phyloP scores from a whole-genome alignment of 2,113 vertebrate species.

The Rallus limicola region DNA sequence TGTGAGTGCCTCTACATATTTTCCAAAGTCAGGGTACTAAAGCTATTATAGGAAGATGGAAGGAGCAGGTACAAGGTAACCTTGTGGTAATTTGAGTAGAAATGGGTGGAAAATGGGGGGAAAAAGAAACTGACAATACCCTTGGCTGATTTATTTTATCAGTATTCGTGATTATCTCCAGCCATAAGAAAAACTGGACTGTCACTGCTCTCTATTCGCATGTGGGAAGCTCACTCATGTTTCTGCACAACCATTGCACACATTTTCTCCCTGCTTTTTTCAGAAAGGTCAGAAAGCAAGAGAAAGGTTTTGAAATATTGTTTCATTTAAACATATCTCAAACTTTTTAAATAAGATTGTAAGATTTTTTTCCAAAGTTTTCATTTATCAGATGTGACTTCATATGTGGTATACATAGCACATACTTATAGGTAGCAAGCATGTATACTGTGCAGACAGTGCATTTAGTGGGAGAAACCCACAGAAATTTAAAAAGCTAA shows the following conservation, averaged over 20 bases:
- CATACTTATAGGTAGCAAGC: neutral
- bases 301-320: neutral
- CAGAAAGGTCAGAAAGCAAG: neutral
- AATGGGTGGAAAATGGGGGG: neutral
- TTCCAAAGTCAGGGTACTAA: neutral
- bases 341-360: neutral
- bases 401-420: neutral
- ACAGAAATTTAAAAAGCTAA: neutral
- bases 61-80: neutral
- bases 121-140: neutral
- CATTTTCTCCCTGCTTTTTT: neutral
- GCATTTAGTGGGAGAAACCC: neutral
- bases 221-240: neutral
- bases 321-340: neutral
- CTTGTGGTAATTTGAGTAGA: neutral
- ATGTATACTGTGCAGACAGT: neutral
- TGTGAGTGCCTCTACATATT: neutral
- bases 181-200: neutral
- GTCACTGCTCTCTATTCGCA: neutral
- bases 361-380: neutral
- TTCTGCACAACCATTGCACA: neutral
- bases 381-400: neutral
- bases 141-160: neutral
- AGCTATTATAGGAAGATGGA: neutral
- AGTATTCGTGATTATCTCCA: neutral